Base-by-base conservation (phyloP, 2,888 invertebrate genomes). In the Cerceris ruficornis region DNA sequence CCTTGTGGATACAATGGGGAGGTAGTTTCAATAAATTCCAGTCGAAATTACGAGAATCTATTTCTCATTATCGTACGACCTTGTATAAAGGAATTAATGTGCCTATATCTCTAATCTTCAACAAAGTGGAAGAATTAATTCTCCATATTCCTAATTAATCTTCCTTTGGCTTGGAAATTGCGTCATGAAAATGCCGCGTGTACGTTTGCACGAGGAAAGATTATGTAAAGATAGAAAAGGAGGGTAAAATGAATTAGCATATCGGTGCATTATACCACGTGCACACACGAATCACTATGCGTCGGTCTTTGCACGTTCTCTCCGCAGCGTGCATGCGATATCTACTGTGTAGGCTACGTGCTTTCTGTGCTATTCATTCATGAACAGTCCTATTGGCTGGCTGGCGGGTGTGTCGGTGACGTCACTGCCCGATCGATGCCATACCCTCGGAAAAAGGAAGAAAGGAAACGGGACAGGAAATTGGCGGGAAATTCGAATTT, bases 331-430 rank as follows among this genome's bases (percentile, higher is more conserved):
- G 52, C 68, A 42, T 50, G 75, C 17, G 69, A 54, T 58, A 52
- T 49, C 42, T 61, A 54, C 50, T 39, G 49, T 57, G 17, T 61
- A 61, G 43, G 43, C 15, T 69, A 42, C 43, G 58, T 67, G 46
- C 52, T 61, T 66, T 50, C 71, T 73, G 49, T 81, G 74, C 69
- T 62, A 81, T 82, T 81, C 88, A 89, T 90, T 88, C 87, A 88
- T 88, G 79, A 78, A 77, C 67, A 11, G 80, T 74, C 76, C 81
- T 82, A 89, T 89, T 90, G 89, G 86, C 73, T 77, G 81, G 68
- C 71, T 28, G 62, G 86, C 86, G 89, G 89, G 89, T 90, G 90
- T 90, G 89, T 88, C 89, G 73, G 68, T 86, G 86, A 89, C 89
- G 89, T 90, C 89, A 88, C 70, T 14, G 69, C 55, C 75, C 83